Percentiles rank a stretch among this genome's conserved stretches.
Evolutionary conservation across 2,888 invertebrate species (phyloP).

Genomic region (Ligdia adustata): DNA sequence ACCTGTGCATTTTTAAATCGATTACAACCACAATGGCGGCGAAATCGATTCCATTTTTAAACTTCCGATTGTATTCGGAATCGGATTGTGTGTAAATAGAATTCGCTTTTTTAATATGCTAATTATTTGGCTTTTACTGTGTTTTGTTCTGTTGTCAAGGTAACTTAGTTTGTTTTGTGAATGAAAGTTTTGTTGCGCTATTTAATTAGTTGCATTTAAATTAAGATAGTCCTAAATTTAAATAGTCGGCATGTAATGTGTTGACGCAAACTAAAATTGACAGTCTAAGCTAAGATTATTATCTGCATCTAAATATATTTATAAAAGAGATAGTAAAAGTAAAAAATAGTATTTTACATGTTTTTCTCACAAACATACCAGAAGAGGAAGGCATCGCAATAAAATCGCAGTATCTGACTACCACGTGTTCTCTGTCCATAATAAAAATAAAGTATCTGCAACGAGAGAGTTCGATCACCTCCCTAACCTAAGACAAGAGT

Average conservation of each 20-base stretch:
- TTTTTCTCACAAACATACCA: constrained; percentile 47
- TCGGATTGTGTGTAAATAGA: constrained; percentile 66
- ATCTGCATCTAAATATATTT: too few relatives aligned
- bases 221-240: too few relatives aligned
- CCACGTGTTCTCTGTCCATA: constrained; percentile 74
- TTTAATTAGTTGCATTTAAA: too few relatives aligned
- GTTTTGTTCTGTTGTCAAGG: constrained; percentile 32
- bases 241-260: too few relatives aligned
- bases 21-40: constrained; percentile 62
- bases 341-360: too few relatives aligned
- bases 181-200: constrained; percentile 3
- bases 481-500: constrained; percentile 84
- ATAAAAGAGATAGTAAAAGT: too few relatives aligned
- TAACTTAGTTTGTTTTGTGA: constrained; percentile 29
- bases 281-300: too few relatives aligned
- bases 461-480: constrained; percentile 81
- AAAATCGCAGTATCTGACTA: constrained; percentile 56
- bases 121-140: constrained; percentile 32
- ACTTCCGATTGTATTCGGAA: constrained; percentile 56
- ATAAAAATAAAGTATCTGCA: constrained; percentile 82
- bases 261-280: too few relatives aligned
- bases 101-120: constrained; percentile 40
- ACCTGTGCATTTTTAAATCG: constrained; percentile 77
- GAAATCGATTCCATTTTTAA: constrained; percentile 61
- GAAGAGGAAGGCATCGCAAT: constrained; percentile 70